phyloP scores from a whole-genome alignment of 2,888 invertebrate genomes.

The Lepidonotus clava region DNA sequence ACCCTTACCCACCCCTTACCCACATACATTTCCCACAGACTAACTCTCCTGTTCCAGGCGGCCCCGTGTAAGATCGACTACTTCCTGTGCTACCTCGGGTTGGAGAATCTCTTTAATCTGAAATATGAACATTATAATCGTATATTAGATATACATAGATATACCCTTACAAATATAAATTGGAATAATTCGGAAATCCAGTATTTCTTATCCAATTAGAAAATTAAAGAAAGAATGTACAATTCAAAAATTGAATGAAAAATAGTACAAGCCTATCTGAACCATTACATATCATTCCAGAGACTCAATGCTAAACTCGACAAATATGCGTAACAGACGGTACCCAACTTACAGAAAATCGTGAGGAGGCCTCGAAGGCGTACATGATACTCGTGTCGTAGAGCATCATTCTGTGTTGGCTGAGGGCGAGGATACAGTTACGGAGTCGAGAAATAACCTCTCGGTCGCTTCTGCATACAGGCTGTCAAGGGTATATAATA shows the following conservation, averaged over 20 bases:
- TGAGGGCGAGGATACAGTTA: slow-evolving; percentile 93
- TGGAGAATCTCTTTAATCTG: slow-evolving; percentile 86
- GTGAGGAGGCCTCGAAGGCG: slow-evolving; percentile 93
- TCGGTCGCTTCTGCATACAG: slow-evolving; percentile 87
- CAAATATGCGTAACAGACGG: too few species aligned
- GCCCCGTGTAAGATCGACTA: slow-evolving; percentile 90
- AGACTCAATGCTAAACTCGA: too few species aligned
- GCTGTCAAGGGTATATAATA: slow-evolving; percentile 82
- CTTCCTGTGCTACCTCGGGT: slow-evolving; percentile 91
- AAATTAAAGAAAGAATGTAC: too few species aligned
- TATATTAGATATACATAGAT: background rate
- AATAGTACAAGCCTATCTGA: too few species aligned
- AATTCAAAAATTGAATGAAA: too few species aligned
- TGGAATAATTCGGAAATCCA: too few species aligned
- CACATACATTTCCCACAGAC: too few species aligned
- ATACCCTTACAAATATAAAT: too few species aligned
- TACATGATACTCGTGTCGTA: slow-evolving; percentile 95
- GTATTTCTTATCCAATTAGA: too few species aligned
- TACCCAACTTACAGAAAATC: slow-evolving; percentile 88
- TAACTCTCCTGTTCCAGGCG: slow-evolving; percentile 79
- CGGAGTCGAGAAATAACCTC: slow-evolving; percentile 93
- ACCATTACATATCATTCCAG: too few species aligned
- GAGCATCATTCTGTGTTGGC: slow-evolving; percentile 92
- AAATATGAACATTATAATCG: slow-evolving; percentile 60
- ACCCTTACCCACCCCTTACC: background rate